Evolutionary conservation across 1,140 invertebrate genomes (phyloP).

Genomic region (Thaumatotibia leucotreta): DNA sequence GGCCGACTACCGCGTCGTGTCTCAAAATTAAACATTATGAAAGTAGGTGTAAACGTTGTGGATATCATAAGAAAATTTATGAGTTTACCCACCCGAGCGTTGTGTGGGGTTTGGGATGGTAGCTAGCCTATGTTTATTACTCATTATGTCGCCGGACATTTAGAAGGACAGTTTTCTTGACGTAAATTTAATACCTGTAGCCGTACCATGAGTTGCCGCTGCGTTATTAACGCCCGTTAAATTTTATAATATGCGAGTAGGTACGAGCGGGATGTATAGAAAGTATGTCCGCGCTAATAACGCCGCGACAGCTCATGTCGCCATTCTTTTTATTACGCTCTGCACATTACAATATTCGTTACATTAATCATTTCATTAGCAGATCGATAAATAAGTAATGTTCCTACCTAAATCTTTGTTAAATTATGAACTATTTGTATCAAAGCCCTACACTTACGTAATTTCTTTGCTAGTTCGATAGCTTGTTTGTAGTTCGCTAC

Average conservation of each 20-base stretch:
- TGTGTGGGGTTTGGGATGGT: slow-evolving; percentile 26
- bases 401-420: no score
- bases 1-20: slow-evolving; percentile 43
- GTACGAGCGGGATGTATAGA: no score
- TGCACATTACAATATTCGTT: no score
- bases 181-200: slow-evolving; percentile 35
- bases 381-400: no score
- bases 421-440: no score
- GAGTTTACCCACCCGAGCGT: slow-evolving; percentile 30
- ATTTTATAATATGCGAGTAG: no score
- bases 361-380: no score
- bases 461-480: slow-evolving; percentile 34
- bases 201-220: no score
- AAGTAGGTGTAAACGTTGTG: slow-evolving; percentile 31
- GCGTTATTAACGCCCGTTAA: no score
- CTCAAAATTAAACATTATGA: slow-evolving; percentile 46
- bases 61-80: slow-evolving; percentile 43
- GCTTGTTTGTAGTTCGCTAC: slow-evolving; percentile 18
- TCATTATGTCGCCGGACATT: slow-evolving; percentile 34
- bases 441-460: no score
- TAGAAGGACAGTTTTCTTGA: slow-evolving; percentile 28
- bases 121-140: slow-evolving; percentile 31
- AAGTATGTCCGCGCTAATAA: no score
- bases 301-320: no score
- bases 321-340: neutral